Conservation (phyloP, 2,888 invertebrate species). For the Anorthoa munda region DNA sequence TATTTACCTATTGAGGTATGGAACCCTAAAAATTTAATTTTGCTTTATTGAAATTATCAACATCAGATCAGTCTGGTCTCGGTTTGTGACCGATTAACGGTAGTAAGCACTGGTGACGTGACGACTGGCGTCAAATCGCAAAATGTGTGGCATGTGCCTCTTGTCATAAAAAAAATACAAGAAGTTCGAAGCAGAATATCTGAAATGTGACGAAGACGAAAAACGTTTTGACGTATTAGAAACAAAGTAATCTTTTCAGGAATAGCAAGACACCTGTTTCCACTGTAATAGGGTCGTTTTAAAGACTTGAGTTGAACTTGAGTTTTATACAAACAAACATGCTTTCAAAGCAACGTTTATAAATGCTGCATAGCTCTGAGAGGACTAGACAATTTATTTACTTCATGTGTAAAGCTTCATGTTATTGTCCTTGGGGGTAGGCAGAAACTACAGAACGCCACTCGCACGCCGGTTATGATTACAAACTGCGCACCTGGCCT, state of each 20-base stretch:
- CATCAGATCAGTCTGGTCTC: neutral
- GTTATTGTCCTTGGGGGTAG: too few relatives aligned
- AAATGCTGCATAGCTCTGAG: too few relatives aligned
- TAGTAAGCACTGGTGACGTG: too few relatives aligned
- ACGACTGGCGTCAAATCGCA: too few relatives aligned
- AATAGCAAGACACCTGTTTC: conserved; percentile 16
- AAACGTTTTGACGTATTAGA: neutral
- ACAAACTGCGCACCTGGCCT: too few relatives aligned
- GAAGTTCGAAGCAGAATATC: neutral
- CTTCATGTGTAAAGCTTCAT: too few relatives aligned
- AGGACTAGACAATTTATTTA: too few relatives aligned
- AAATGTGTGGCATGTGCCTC: neutral
- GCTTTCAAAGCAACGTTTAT: conserved; percentile 2
- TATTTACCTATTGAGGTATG: too few relatives aligned
- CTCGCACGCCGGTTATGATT: too few relatives aligned
- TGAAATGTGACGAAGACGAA: neutral
- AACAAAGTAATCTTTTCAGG: conserved; percentile 2
- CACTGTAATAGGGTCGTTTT: conserved; percentile 17
- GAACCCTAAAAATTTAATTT: too few relatives aligned
- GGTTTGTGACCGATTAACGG: neutral
- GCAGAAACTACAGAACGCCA: too few relatives aligned
- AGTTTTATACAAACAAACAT: conserved; percentile 17
- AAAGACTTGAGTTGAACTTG: neutral
- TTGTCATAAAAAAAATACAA: neutral
- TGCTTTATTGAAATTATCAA: too few relatives aligned